A percentile compares a stretch with the other conserved stretches of the same genome.
Evolutionary conservation across 2,797 vertebrate species (phyloP).

Genomic region (Crenuchus spilurus): DNA sequence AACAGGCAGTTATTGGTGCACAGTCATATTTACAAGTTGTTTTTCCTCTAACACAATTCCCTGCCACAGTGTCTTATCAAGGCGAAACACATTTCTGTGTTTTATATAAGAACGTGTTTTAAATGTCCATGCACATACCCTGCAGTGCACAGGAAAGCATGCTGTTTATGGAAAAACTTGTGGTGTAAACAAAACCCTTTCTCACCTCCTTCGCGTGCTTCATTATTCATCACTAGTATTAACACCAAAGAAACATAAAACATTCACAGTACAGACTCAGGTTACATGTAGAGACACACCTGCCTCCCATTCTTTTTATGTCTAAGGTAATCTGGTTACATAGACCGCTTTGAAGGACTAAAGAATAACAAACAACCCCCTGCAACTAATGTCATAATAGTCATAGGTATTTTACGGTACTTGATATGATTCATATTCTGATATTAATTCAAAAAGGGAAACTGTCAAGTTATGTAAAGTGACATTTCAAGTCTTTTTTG

Average conservation of each 20-base stretch:
- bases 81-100: conserved; percentile 4
- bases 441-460: no score
- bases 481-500: no score
- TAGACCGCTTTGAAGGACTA: neutral
- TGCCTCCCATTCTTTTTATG: neutral
- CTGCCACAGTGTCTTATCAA: conserved; percentile 2
- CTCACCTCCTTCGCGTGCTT: conserved; percentile 35
- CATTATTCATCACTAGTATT: conserved; percentile 38
- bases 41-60: neutral
- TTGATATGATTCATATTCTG: no score
- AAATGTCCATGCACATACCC: neutral
- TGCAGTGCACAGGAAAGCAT: neutral
- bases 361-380: no score
- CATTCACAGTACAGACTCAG: conserved; percentile 63
- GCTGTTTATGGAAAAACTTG: conserved; percentile 42
- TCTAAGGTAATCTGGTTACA: neutral
- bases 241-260: conserved; percentile 55
- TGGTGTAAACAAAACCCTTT: conserved; percentile 32
- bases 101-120: neutral
- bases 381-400: neutral
- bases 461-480: no score
- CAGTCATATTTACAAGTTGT: conserved; percentile 38
- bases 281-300: conserved; percentile 32
- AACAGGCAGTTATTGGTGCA: conserved; percentile 40
- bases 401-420: no score